Percentiles rank a stretch among this genome's conserved stretches.
phyloP scores from a whole-genome alignment of 92 coral and sea anemone species.

The Epizoanthus rinbou region DNA sequence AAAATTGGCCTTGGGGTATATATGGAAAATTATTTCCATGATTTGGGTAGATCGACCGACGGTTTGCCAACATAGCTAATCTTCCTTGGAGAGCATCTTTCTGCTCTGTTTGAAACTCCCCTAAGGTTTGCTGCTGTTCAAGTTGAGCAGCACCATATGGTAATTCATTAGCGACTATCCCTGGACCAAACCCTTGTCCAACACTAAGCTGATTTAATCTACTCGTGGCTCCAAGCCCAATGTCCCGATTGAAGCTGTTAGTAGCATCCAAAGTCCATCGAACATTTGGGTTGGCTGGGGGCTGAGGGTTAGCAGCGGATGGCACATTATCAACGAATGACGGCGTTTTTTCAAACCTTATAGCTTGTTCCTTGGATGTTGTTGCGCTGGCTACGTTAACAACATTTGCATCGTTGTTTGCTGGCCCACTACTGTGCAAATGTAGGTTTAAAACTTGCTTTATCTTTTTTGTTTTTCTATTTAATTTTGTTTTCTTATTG shows the following conservation, averaged over 20 bases:
- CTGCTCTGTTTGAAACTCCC: slow-evolving; percentile 23
- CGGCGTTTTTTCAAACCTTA: not conserved
- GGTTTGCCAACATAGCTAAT: not conserved
- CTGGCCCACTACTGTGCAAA: not conserved
- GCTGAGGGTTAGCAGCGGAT: not conserved
- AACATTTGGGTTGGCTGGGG: not conserved
- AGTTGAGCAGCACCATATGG: slow-evolving; percentile 15
- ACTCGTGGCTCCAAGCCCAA: not conserved
- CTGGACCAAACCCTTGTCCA: slow-evolving; percentile 10
- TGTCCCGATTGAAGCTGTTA: not conserved
- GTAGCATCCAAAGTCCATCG: not conserved
- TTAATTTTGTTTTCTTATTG: not conserved
- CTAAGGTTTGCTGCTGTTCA: slow-evolving; percentile 18
- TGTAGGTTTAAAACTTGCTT: not conserved
- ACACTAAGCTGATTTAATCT: not conserved
- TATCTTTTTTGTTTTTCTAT: no score
- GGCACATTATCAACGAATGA: not conserved
- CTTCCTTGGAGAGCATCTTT: slow-evolving; percentile 7
- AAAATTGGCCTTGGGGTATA: not conserved
- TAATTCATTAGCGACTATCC: slow-evolving; percentile 19
- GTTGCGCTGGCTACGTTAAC: not conserved
- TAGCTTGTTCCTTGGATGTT: not conserved
- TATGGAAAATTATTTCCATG: not conserved
- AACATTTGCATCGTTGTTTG: not conserved
- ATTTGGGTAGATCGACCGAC: not conserved